Percentiles rank a stretch among this genome's conserved stretches.
These are phyloP conservation scores for Drosophila trapezifrons DNA, from an alignment of 1,140 invertebrate species.

Conservation along the genomic window DNA sequence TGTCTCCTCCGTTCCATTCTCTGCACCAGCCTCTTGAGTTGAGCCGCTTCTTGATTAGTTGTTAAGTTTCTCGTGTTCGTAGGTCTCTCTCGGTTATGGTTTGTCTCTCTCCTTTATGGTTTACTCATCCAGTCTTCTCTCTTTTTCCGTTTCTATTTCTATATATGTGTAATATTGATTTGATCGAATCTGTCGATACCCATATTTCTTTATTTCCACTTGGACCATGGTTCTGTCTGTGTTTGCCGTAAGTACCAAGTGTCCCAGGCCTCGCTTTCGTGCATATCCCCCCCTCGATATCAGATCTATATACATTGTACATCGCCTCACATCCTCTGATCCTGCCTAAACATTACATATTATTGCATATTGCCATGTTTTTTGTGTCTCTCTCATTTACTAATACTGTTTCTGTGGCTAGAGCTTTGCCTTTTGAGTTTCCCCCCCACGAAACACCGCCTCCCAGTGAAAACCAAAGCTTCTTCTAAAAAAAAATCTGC, in stretches of 20 bases:
- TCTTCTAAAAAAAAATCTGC: conserved; percentile 27
- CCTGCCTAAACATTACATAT: background rate
- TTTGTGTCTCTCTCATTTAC: conserved; percentile 23
- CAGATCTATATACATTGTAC: conserved; percentile 15
- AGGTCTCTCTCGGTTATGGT: conserved; percentile 53
- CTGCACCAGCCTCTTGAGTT: conserved; percentile 60
- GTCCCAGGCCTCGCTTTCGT: conserved; percentile 56
- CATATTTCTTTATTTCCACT: conserved; percentile 62
- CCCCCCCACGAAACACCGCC: conserved; percentile 7
- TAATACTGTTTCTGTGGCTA: conserved; percentile 28
- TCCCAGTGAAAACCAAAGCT: conserved; percentile 43
- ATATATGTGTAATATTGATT: conserved; percentile 47
- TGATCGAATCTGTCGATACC: conserved; percentile 44
- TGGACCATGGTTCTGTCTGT: conserved; percentile 61
- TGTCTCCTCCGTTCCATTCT: conserved; percentile 27
- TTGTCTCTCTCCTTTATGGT: conserved; percentile 49
- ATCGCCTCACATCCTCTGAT: conserved; percentile 10
- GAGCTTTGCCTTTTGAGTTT: conserved; percentile 33
- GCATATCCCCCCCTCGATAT: conserved; percentile 3
- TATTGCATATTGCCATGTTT: conserved; percentile 36
- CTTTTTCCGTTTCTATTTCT: conserved; percentile 46
- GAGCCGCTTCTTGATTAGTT: conserved; percentile 57
- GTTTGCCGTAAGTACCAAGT: conserved; percentile 78
- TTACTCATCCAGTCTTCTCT: conserved; percentile 72
- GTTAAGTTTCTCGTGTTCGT: conserved; percentile 62